phyloP scores from a whole-genome alignment of 2,797 vertebrate species.

The Gastrophryne carolinensis region DNA sequence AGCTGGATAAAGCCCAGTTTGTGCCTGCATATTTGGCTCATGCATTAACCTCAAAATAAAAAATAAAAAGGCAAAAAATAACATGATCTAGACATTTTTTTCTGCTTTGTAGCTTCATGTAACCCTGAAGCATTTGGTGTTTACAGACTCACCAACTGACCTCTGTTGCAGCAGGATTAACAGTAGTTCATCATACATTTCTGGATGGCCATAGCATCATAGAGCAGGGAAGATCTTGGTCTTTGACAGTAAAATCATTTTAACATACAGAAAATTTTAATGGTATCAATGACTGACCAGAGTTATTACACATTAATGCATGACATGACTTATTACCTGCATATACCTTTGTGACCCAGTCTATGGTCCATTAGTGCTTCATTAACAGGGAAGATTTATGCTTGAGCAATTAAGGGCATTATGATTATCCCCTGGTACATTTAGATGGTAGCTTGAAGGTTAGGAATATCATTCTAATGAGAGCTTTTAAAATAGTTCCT shows the following conservation, averaged over 20 bases:
- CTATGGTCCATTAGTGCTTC: conserved; percentile 53
- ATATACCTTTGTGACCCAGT: conserved; percentile 41
- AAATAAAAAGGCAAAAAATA: background rate
- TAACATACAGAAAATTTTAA: conserved; percentile 47
- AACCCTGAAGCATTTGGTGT: conserved; percentile 25
- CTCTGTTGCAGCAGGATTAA: conserved; percentile 40
- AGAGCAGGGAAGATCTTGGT: conserved; percentile 44
- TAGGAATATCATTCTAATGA: conserved; percentile 23
- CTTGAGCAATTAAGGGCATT: conserved; percentile 46
- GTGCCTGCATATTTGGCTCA: no score
- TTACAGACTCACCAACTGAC: conserved; percentile 41
- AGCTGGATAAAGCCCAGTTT: no score
- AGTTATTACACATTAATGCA: conserved; percentile 44
- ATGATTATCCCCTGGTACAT: conserved; percentile 35
- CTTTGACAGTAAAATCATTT: conserved; percentile 51
- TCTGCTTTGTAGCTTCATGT: background rate
- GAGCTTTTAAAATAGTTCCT: conserved; percentile 13
- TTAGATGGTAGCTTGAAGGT: conserved; percentile 15
- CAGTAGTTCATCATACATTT: conserved; percentile 42
- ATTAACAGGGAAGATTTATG: conserved; percentile 49
- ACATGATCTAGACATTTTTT: background rate
- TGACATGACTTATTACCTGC: conserved; percentile 42
- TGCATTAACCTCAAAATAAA: background rate
- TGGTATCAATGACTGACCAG: conserved; percentile 25
- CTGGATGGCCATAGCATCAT: conserved; percentile 38